Base-by-base conservation (phyloP, 35 echinoderm and acorn worm genomes). In the Nesometra sesokonis region DNA sequence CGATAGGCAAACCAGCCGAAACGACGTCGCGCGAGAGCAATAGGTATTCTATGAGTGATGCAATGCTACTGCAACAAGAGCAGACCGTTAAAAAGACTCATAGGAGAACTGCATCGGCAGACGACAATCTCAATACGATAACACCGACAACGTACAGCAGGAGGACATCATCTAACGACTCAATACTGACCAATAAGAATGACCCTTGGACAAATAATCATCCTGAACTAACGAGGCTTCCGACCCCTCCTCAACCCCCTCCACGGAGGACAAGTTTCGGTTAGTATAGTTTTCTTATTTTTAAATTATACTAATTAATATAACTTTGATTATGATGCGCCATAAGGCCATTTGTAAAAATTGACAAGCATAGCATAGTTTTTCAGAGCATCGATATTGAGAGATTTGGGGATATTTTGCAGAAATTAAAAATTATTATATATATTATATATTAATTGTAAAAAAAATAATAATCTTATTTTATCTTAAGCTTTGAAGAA, bases 131-230 rank as follows among this genome's bases (percentile, higher is more conserved):
- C 35, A 90, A 86, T 77, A 91, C 57, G 30, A 46, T 37, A 77
- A 88, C 91, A 86, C 84, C 57, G 23, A n/a, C 89, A 90, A 43
- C 38, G 38, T 19, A 11, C 9, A 19, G 23, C 78, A 93, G 67
- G 35, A 46, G 94, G 34, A 97, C 94, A 34, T 91, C 94, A 31
- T 97, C 94, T 11, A 91, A 93, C 77, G 86, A 91, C 43, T 93
- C 91, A 31, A 90, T 91, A 35, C 89, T 91, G 21, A 93, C 94
- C 0, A 92, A 67, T 77, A 86, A 36, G 76, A 80, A 81, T 30
- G 90, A 91, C 77, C 90, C 85, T 67, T 91, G 90, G 90, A 91
- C 85, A 77, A 93, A 87, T 57, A 86, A 86, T n/a, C 86, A 88
- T 35, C 88, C 91, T 17, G 91, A 93, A 29, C 33, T 93, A 31